Conservation (phyloP, 2,113 vertebrate genomes). For the Petromus typicus region DNA sequence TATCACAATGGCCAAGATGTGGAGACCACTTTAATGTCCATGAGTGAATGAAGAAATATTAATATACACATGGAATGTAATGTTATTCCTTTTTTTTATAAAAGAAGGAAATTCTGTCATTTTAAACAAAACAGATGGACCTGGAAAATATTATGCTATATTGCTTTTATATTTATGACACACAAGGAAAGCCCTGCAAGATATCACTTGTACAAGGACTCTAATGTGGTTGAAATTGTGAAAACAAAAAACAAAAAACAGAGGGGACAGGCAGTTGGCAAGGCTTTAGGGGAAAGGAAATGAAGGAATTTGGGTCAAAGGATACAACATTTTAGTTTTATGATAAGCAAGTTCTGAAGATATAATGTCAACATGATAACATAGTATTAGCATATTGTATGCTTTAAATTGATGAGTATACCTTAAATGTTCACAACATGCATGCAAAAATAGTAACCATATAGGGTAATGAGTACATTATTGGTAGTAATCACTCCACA, state of each 20-base stretch:
- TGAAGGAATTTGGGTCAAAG: neutral
- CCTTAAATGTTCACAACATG: neutral
- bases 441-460: neutral
- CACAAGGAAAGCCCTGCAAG: neutral
- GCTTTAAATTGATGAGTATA: neutral
- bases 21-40: neutral
- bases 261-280: neutral
- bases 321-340: neutral
- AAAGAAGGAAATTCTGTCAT: neutral
- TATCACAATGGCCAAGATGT: neutral
- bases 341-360: neutral
- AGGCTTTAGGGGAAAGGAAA: neutral
- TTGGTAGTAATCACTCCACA: neutral
- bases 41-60: neutral
- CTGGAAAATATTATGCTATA: too few species aligned
- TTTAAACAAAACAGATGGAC: too few species aligned
- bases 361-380: neutral
- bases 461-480: neutral
- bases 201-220: neutral
- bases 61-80: neutral
- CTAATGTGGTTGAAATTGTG: neutral
- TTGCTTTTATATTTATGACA: neutral
- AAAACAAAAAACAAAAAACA: too few species aligned
- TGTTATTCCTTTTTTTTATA: neutral
- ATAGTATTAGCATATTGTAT: neutral